Conservation (phyloP, 2,113 vertebrate species). For the Pygoscelis adeliae region DNA sequence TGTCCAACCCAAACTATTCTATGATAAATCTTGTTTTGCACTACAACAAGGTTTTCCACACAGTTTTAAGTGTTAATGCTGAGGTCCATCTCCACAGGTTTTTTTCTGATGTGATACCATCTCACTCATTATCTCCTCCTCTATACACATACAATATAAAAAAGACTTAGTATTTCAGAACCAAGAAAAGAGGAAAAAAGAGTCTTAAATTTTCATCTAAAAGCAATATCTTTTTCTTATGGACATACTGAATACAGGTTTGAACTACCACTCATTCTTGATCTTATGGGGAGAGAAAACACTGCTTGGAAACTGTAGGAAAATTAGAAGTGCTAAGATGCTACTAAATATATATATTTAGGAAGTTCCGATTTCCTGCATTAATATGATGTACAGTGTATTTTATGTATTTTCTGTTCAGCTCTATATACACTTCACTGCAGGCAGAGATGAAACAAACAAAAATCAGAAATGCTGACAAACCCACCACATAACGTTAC, state of each 20-base stretch:
- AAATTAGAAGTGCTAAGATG: background rate
- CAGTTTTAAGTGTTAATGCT: background rate
- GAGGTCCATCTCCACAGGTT: background rate
- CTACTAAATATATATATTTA: background rate
- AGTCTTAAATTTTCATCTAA: background rate
- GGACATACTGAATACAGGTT: background rate
- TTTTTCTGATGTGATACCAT: background rate
- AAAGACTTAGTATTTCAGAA: background rate
- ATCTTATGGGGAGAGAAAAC: background rate
- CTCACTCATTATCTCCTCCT: background rate
- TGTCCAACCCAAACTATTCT: no score
- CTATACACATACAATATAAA: background rate
- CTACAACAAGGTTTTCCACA: background rate
- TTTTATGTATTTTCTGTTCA: background rate
- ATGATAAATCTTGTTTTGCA: background rate
- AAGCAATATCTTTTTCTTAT: background rate
- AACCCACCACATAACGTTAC: background rate
- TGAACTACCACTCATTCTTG: background rate
- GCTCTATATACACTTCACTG: background rate
- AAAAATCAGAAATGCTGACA: background rate
- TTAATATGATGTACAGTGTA: background rate
- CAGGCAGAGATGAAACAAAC: background rate
- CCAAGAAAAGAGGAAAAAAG: background rate
- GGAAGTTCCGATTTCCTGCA: background rate
- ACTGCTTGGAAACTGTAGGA: background rate